Evolutionary conservation across 2,113 vertebrate species (phyloP), one percentile per base, ranked within the genome.

Genomic region (Python bivittatus): DNA sequence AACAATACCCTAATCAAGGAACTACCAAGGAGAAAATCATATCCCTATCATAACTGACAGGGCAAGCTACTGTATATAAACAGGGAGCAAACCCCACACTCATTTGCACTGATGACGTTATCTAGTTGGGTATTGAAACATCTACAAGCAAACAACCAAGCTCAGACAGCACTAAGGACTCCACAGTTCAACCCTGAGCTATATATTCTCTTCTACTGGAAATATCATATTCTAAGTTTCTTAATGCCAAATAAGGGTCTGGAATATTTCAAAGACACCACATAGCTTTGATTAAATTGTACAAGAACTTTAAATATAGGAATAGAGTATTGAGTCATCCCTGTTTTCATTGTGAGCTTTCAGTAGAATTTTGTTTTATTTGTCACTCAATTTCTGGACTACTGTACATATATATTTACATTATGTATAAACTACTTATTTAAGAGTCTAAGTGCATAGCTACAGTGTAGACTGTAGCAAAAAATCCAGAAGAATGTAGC

Each of bases 251-350:
- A 94, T 0, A 11, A 88, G 91, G 96, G 84, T 97, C 91, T 52
- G 64, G 91, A 94, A 61, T 94, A 91, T 64, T 92, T 95, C 90
- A 64, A 61, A 95, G 91, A 86, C 96, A 89, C 93, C 95, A 88
- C 88, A 86, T 95, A 89, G 92, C 94, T 87, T 58, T 92, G 53
- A 29, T 91, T 92, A 61, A 89, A 52, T 93, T 94, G 27, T 53
- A 54, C 23, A 1, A 95, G 87, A 52, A 94, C 42, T 61, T 17
- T n/a, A 88, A 92, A 79, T 88, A 33, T 29, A 84, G 72, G 93
- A 95, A 92, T 0, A 0, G 12, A 85, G 38, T 17, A 93, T 38
- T 42, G 92, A 64, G 29, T 92, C 84, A 84, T 6, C 22, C 29
- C 33, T 33, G 90, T 91, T 91, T 84, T 85, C 89, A 93, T 90